Evolutionary conservation across 92 coral and sea anemone genomes (phyloP), one percentile per base, ranked within the genome.

Genomic region (Parazoanthus atlanticus): DNA sequence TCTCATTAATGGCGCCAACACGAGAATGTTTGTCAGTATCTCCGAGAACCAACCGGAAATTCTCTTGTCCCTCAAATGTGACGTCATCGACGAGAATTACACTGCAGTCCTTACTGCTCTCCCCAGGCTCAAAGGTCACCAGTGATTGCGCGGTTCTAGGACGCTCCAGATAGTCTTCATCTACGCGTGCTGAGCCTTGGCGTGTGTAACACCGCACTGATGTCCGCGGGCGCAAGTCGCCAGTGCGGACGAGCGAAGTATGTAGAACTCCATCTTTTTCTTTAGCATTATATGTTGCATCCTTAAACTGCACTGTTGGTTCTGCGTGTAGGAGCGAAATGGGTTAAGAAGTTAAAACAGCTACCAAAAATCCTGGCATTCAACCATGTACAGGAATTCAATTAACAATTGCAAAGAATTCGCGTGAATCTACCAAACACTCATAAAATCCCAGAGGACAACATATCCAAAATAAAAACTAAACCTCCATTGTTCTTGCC

Each of bases 151-250:
- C 95, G 13, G 94, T 95, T 86, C 94, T 94, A 0, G 98, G 80
- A 40, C 99, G 91, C 80, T 97, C 99, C 54, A 30, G 70, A 91
- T 91, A 97, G 88, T 97, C 99, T 71, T 83, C 34, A 5, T 91
- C 94, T 67, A 94, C 99, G 25, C 76, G 88, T 73, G 99, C 98
- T 6, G 98, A 64, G 84, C 71, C 86, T 76, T 95, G 98, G 21
- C 98, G 96, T 1, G 98, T 97, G 91, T 93, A 97, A 38, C 99
- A 97, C 36, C 96, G 91, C 34, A 97, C 97, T 30, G 93, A 58
- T 34, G 99, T 92, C 15, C 86, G 78, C 25, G 10, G 89, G 83
- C 92, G 76, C 74, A 97, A 85, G 90, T 97, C 99, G 54, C 99
- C 99, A 77, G 90, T 90, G 81, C 99, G 98, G 87, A 92, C 90